Conservation (phyloP, 2,797 vertebrate genomes). For the Acrossocheilus wenchowensis region DNA sequence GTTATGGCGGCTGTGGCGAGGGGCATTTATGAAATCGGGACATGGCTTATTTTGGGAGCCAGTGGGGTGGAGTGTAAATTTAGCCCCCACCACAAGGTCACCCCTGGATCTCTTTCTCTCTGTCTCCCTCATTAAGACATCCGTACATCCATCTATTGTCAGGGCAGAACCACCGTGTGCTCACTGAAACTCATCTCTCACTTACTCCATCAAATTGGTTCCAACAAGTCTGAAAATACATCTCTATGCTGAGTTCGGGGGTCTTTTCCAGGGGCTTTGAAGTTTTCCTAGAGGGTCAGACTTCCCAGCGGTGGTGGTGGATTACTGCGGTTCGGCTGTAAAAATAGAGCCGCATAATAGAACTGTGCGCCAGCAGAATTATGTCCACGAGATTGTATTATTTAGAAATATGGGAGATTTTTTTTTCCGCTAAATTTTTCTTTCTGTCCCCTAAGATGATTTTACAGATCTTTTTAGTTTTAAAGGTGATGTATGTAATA, state of each 20-base stretch:
- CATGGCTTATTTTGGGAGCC: constrained; percentile 75
- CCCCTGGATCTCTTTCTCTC: constrained; percentile 62
- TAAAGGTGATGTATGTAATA: neutral
- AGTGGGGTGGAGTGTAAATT: constrained; percentile 62
- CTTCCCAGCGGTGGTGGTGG: constrained; percentile 27
- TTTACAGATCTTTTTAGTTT: neutral
- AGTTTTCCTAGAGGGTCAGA: constrained; percentile 40
- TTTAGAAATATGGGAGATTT: neutral
- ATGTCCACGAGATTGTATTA: neutral
- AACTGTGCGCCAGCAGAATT: constrained; percentile 28
- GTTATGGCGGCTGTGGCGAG: constrained; percentile 69
- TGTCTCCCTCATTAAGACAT: constrained; percentile 35
- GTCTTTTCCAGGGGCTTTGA: constrained; percentile 34
- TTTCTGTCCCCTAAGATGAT: neutral
- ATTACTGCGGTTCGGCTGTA: constrained; percentile 21
- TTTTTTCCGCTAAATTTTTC: neutral
- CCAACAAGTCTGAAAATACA: constrained; percentile 30
- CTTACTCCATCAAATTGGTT: constrained; percentile 46
- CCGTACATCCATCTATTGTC: constrained; percentile 25
- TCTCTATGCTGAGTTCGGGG: constrained; percentile 11
- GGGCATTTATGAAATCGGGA: constrained; percentile 67
- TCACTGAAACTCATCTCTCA: constrained; percentile 32
- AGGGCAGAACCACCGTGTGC: constrained; percentile 22
- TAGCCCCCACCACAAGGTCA: constrained; percentile 56
- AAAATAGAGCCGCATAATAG: constrained; percentile 31